phyloP scores from a whole-genome alignment of 2,113 vertebrate species.

The Rhinolophus ferrumequinum region DNA sequence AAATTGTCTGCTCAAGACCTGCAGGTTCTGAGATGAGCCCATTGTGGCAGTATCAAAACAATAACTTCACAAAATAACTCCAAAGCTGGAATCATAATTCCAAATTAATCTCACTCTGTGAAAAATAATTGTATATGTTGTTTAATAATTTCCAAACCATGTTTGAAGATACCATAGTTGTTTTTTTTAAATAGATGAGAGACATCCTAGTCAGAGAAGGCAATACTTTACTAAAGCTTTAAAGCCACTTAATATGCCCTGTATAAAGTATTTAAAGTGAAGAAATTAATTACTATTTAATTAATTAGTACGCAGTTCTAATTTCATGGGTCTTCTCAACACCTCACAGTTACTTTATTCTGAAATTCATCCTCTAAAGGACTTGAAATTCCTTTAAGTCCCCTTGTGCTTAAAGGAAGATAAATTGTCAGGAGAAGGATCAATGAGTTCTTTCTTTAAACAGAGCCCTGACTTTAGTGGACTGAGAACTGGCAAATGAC shows the following conservation, averaged over 20 bases:
- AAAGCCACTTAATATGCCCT: not conserved
- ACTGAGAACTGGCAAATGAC: not conserved
- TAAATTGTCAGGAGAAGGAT: not conserved
- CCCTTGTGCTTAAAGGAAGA: not conserved
- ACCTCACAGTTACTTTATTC: not conserved
- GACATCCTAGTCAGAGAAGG: not conserved
- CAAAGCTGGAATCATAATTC: not conserved
- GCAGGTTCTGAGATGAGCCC: not conserved
- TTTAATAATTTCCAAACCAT: not conserved
- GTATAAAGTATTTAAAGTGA: not conserved
- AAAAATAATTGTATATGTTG: not conserved
- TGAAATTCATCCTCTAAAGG: not conserved
- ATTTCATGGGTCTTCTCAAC: not conserved
- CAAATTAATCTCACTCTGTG: not conserved
- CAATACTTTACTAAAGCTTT: not conserved
- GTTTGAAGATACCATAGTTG: not conserved
- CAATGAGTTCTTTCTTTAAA: not conserved
- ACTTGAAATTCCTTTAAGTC: too few relatives aligned
- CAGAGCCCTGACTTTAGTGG: not conserved
- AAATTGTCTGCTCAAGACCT: not conserved
- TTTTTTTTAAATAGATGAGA: not conserved
- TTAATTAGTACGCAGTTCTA: not conserved
- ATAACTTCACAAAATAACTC: not conserved
- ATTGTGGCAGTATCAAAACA: not conserved
- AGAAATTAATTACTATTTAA: not conserved